Evolutionary conservation across 2,797 vertebrate species (phyloP).

Genomic region (Notamacropus eugenii): DNA sequence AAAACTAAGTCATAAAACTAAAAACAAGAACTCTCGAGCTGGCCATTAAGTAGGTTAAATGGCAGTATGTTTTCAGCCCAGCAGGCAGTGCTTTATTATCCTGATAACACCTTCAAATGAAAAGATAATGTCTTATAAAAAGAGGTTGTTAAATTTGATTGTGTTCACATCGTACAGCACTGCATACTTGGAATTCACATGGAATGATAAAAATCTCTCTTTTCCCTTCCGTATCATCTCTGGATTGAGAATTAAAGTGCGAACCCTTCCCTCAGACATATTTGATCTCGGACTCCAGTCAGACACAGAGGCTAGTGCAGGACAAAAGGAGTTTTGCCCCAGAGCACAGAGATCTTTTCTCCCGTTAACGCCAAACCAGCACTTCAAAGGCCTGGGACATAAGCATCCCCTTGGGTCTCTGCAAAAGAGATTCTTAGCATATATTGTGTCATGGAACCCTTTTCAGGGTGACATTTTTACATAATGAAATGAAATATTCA

Average conservation of each 20-base stretch:
- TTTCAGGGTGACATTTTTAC: background rate
- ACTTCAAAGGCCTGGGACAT: background rate
- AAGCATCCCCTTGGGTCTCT: background rate
- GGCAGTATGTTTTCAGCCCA: constrained; percentile 66
- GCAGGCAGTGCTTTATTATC: constrained; percentile 77
- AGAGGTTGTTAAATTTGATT: constrained; percentile 10
- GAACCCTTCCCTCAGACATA: background rate
- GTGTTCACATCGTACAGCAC: background rate
- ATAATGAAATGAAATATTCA: background rate
- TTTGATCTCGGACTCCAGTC: background rate
- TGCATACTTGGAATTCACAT: background rate
- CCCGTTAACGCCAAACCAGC: background rate
- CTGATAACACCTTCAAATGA: constrained; percentile 79
- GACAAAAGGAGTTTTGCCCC: background rate
- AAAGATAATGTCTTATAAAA: constrained; percentile 67
- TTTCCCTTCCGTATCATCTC: background rate
- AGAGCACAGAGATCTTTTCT: background rate
- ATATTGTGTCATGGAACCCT: background rate
- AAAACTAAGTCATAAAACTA: constrained; percentile 74
- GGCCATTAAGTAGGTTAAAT: constrained; percentile 78
- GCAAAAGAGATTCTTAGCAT: background rate
- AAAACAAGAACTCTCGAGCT: constrained; percentile 74
- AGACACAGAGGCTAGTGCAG: background rate
- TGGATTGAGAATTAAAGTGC: background rate
- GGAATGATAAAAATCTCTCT: background rate